phyloP scores from a whole-genome alignment of 2,797 vertebrate species.

The Eleutherodactylus coqui region DNA sequence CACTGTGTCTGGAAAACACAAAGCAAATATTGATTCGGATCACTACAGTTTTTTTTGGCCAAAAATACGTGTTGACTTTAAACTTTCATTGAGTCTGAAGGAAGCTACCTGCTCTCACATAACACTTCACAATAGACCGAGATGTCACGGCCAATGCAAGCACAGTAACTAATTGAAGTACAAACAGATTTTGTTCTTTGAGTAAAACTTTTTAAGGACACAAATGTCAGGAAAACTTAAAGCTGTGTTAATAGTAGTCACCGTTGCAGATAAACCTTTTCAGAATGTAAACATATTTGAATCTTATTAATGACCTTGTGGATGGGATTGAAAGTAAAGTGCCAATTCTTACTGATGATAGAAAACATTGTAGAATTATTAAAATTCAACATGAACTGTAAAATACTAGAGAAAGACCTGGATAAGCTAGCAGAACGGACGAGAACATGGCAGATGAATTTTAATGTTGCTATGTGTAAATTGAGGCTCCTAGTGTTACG shows the following conservation, averaged over 20 bases:
- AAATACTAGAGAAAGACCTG: too few relatives aligned
- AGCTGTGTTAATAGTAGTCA: not conserved
- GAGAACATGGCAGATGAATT: too few relatives aligned
- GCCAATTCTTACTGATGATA: too few relatives aligned
- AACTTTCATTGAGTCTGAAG: conserved; percentile 43
- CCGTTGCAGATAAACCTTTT: not conserved
- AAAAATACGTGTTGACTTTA: conserved; percentile 47
- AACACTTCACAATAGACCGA: conserved; percentile 10
- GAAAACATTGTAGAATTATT: too few relatives aligned
- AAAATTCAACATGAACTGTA: too few relatives aligned
- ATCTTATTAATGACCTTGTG: too few relatives aligned
- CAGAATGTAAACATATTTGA: not conserved
- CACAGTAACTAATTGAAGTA: conserved; percentile 12
- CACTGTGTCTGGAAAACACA: conserved; percentile 50
- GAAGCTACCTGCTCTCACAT: conserved; percentile 27
- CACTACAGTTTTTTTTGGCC: conserved; percentile 33
- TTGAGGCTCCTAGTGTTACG: too few relatives aligned
- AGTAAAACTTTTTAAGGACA: conserved; percentile 42
- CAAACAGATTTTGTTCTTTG: conserved; percentile 28
- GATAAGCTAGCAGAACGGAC: too few relatives aligned
- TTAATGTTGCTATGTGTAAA: too few relatives aligned
- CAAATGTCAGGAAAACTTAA: not conserved
- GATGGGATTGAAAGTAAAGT: too few relatives aligned
- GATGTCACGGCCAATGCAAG: conserved; percentile 32
- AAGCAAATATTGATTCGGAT: conserved; percentile 59